These are phyloP conservation scores for Cataglyphis livida DNA, from an alignment of 2,888 invertebrate species.

Conservation along the genomic window DNA sequence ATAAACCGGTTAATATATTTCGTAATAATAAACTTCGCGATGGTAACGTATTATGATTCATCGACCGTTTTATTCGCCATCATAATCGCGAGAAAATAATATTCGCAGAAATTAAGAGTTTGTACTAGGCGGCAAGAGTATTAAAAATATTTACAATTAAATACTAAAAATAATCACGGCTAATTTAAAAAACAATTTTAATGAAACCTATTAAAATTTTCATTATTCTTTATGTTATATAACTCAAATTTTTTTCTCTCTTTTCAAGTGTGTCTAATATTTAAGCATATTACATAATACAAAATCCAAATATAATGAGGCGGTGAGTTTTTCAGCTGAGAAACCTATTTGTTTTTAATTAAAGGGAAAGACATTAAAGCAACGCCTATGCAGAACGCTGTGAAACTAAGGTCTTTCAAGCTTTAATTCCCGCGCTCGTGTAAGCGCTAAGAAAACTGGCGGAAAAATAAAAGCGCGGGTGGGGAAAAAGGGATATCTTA, in stretches of 20 bases:
- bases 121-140: neutral
- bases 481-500: neutral
- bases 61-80: neutral
- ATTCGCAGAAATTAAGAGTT: constrained; percentile 15
- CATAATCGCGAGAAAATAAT: constrained; percentile 1
- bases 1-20: constrained; percentile 34
- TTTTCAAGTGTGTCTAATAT: neutral
- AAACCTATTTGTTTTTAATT: constrained; percentile 29
- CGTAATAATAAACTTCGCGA: constrained; percentile 6
- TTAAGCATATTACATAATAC: neutral
- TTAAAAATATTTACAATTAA: neutral
- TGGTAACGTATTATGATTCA: constrained; percentile 15
- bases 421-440: constrained; percentile 23
- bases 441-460: constrained; percentile 5
- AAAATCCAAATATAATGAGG: neutral
- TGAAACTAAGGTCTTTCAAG: neutral
- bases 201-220: neutral
- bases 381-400: neutral
- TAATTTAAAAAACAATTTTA: neutral
- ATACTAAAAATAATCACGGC: neutral
- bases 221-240: neutral
- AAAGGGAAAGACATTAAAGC: constrained; percentile 33
- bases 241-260: neutral
- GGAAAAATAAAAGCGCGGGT: constrained; percentile 20
- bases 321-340: neutral